phyloP scores from a whole-genome alignment of 2,888 invertebrate genomes.

The Acrocyrtus sp. region DNA sequence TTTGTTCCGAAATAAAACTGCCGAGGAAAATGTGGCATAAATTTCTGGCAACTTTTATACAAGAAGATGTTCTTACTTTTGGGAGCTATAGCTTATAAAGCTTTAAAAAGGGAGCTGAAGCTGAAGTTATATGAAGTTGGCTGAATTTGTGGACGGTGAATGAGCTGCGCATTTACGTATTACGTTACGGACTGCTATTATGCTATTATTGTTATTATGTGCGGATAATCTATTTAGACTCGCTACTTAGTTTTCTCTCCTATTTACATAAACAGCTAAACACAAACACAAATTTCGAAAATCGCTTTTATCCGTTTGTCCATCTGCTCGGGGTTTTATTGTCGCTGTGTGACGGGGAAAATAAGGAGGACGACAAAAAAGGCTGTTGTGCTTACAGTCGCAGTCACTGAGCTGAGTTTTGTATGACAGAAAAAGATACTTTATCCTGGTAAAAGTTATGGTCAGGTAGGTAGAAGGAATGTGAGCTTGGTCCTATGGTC shows the following conservation, averaged over 20 bases:
- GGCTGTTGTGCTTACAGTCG: neutral
- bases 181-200: conserved; percentile 43
- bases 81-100: too few relatives aligned
- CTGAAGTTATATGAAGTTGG: too few relatives aligned
- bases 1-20: too few relatives aligned
- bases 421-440: neutral
- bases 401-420: neutral
- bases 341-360: conserved; percentile 4
- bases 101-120: too few relatives aligned
- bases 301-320: conserved; percentile 23
- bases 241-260: conserved; percentile 13
- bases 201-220: conserved; percentile 33
- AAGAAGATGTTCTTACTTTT: too few relatives aligned
- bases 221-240: conserved; percentile 38
- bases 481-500: too few relatives aligned
- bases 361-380: neutral
- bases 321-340: too few relatives aligned
- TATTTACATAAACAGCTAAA: neutral
- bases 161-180: conserved; percentile 46
- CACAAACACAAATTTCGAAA: neutral
- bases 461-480: conserved; percentile 26
- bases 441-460: conserved; percentile 16
- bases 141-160: too few relatives aligned
- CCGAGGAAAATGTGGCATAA: too few relatives aligned
- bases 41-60: too few relatives aligned